Base-by-base conservation (phyloP, 2,888 invertebrate species). In the Dicyrtomina minuta region DNA sequence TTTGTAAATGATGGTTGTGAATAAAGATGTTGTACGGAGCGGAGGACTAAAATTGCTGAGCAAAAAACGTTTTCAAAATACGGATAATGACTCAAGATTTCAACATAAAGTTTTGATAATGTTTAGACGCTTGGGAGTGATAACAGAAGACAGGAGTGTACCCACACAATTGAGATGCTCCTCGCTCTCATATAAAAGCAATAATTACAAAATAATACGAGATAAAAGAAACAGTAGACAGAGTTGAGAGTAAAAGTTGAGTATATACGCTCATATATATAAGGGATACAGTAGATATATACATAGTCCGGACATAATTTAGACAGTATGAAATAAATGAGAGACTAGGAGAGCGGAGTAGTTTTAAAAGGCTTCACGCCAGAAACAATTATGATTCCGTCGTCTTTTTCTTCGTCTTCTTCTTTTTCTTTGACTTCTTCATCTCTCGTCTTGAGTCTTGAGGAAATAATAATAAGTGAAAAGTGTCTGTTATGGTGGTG, bases 291-390 rank as follows among this genome's bases (percentile, higher is more conserved):
- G 51, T 51, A 22, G 2, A 51, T 22, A 8, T 20, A 46, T 15
- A 46, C 46, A 51, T 51, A 51, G 17, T 17, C 10, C 15, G 33
- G 33, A 33, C 5, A 26, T 20, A 53, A 61, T 27, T 33, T 20
- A 44, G 33, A 59, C 58, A 69, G 56, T 43, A 41, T 51, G 51
- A 46, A 70, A 49, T 27, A 49, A 24, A 60, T 22, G 22, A 12
- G 20, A 60, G 24, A 13, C 17, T 12, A 20, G 26, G 26, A 49
- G 20, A 26, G 33, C 41, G 43, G 58, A 67, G 62, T 71, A 49
- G 65, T 44, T 68, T 68, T 71, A 71, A 71, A 71, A 70, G 64
- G 66, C 65, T 66, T 51, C 46, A 64, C 59, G 51, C 59, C 64
- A 70, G 39, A 49, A 24, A 49, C 55, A 69, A 64, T 58, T 65